Conservation (phyloP, 92 coral and sea anemone genomes). For the Porites rus region DNA sequence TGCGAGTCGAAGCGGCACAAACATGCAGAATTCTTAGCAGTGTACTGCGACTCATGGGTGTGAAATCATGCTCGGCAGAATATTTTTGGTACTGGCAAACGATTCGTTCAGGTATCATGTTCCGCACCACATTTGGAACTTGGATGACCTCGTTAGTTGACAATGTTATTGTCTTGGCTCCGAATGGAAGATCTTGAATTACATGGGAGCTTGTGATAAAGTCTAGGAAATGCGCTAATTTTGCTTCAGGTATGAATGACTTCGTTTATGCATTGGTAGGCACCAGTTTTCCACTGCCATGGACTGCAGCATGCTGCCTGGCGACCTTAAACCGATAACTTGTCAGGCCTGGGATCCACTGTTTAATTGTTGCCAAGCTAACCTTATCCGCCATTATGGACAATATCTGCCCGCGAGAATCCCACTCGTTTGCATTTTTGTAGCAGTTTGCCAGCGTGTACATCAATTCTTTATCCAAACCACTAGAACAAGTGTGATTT, state of each 20-base stretch:
- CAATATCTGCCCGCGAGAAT: slow-evolving; percentile 22
- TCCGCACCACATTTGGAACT: slow-evolving; percentile 51
- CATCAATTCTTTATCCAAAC: no score
- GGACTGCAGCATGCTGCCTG: background rate
- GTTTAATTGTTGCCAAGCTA: no score
- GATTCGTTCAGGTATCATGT: slow-evolving; percentile 51
- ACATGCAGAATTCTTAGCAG: slow-evolving; percentile 31
- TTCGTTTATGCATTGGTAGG: slow-evolving; percentile 21
- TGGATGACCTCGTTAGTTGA: slow-evolving; percentile 46
- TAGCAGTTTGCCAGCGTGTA: no score
- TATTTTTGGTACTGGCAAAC: slow-evolving; percentile 45
- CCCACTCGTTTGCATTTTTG: background rate
- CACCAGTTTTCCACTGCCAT: slow-evolving; percentile 19
- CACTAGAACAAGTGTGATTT: no score
- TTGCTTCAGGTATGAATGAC: slow-evolving; percentile 17
- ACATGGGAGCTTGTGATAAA: slow-evolving; percentile 1
- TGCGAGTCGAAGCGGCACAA: slow-evolving; percentile 29
- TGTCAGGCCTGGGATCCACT: no score
- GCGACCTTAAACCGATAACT: no score
- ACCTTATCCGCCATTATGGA: no score
- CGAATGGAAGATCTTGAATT: slow-evolving; percentile 57
- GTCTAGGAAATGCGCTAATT: slow-evolving; percentile 24
- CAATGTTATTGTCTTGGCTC: slow-evolving; percentile 43
- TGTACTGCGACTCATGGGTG: slow-evolving; percentile 20
- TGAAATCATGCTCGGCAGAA: slow-evolving; percentile 9